Base-by-base conservation (phyloP, 2,797 vertebrate genomes). In the Monodelphis domestica region DNA sequence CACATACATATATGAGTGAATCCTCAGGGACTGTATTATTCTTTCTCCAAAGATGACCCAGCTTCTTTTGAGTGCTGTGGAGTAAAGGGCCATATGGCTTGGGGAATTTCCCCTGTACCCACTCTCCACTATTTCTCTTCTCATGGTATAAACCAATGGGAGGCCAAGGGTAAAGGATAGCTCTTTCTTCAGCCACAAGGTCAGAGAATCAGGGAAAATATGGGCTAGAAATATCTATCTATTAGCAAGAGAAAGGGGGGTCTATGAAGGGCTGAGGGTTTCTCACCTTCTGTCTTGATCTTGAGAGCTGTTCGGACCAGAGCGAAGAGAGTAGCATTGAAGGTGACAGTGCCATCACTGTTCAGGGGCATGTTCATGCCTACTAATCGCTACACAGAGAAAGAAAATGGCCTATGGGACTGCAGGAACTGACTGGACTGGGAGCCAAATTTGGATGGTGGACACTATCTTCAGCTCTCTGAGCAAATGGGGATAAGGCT, bases 291-390 rank as follows among this genome's bases (percentile, higher is more conserved):
- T 4, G 99, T 99, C 98, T 99, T 99, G 97, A 99, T 99, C 98
- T 99, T 99, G 91, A 99, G 99, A 2, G 99, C 99, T 0, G 99
- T 99, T 97, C 99, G 99, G 94, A 99, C 99, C 97, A 99, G 98
- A 0, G 99, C 99, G 2, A 99, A 99, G 96, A 99, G 98, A 0
- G 99, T 99, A 92, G 99, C 99, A 0, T 99, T 99, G 98, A 99
- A 99, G 95, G 99, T 99, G 97, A 99, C 99, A 0, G 99, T 99
- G 93, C 99, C 99, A 0, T 99, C 99, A 0, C 99, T 99, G 98
- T 99, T 99, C 91, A 99, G 98, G 12, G 99, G 99, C 99, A 99
- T 99, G 98, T 99, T 99, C 99, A 99, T 99, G 91, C 99, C 99
- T 96, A 99, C 99, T 93, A 99, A 98, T 2, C 99, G 99, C 99